Evolutionary conservation across 30 jellyfish, hydroid and myxozoan genomes (phyloP), one percentile per base, ranked within the genome.

Genomic region (Catostylus mosaicus): DNA sequence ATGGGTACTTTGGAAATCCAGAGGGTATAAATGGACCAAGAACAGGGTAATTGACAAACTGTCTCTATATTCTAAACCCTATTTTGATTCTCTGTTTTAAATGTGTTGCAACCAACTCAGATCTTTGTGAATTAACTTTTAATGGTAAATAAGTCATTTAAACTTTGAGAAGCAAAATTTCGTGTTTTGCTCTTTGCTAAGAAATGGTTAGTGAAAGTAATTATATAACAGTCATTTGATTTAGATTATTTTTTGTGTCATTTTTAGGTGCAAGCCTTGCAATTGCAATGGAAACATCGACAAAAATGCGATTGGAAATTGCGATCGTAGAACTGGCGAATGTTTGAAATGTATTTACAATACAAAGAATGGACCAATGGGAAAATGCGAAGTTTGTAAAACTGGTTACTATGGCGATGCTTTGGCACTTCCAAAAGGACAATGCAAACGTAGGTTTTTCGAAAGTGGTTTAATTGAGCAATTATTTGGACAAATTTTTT

Each of bases 341-440:
- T 93, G 98, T 59, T 72, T 85, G 52, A 87, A 93, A 57, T 93
- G 98, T 56, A 78, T 93, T 38, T 88, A 93, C 87, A 93, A 93
- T 57, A 87, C 98, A 24, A 93, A 73, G 92, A 93, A 93, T 78
- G 98, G 98, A 18, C 88, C 95, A 38, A 46, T 45, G 71, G 86
- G 88, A 22, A 87, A 81, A 31, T 93, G 98, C 72, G 98, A 93
- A 75, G 59, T 52, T 56, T 93, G 98, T 69, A 67, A 91, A 56
- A 89, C 77, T 80, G 98, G 98, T 50, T 93, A 77, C 89, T 93
- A 93, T 68, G 98, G 98, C 16, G 98, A 93, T 60, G 97, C 98
- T 74, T 75, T 93, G 48, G 97, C 96, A 5, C 89, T 68, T 37
- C 98, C 98, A 26, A 93, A 87, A 73, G 98, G 97, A 24, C 96